These are phyloP conservation scores for Acleris holmiana DNA, from an alignment of 2,888 invertebrate genomes.

Conservation along the genomic window DNA sequence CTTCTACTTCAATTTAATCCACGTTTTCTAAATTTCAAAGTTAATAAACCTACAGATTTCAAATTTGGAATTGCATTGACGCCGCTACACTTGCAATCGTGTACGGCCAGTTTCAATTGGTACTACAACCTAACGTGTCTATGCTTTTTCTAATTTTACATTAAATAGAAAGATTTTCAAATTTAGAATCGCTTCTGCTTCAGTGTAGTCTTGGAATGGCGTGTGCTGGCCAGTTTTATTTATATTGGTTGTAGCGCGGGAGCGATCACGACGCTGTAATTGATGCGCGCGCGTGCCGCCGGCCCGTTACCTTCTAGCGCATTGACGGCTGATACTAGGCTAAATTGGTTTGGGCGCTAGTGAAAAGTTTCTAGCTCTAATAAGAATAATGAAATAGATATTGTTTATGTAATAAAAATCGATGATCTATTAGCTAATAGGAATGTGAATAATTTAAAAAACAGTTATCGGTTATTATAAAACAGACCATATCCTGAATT, in stretches of 20 bases:
- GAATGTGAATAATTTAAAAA: no score
- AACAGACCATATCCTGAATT: no score
- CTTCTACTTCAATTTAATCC: no score
- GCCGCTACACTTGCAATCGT: neutral
- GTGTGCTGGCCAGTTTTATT: constrained; percentile 75
- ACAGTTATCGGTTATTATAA: no score
- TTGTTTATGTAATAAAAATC: no score
- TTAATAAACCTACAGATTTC: no score
- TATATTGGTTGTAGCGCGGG: constrained; percentile 79
- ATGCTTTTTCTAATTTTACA: no score
- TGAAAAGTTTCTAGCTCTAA: constrained; percentile 4
- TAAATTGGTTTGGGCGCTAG: constrained; percentile 25
- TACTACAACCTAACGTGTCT: no score
- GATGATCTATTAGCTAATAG: no score
- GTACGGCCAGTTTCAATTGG: no score
- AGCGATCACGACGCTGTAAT: constrained; percentile 82
- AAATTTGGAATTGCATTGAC: constrained; percentile 11
- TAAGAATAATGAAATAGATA: no score
- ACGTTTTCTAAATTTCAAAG: no score
- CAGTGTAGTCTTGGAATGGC: constrained; percentile 39
- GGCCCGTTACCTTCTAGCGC: constrained; percentile 39
- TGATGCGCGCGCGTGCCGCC: constrained; percentile 76
- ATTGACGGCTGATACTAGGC: constrained; percentile 26
- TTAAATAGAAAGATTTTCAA: neutral
- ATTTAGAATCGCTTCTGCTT: constrained; percentile 26